Evolutionary conservation across 2,797 vertebrate genomes (phyloP).

Genomic region (Mustela erminea): DNA sequence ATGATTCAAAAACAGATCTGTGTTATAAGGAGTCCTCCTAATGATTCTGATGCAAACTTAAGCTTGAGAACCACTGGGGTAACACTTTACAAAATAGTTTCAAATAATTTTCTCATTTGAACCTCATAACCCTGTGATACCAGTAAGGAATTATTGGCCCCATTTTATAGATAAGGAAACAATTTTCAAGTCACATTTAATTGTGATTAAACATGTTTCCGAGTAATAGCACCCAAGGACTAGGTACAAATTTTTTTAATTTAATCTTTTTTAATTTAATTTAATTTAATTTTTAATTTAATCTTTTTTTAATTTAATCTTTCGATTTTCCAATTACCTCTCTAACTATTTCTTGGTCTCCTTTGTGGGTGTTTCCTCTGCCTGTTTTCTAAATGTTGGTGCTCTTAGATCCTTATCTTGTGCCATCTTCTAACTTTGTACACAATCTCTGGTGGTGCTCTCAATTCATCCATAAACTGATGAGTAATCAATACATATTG

Average conservation of each 20-base stretch:
- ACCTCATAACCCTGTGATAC: neutral
- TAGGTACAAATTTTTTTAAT: neutral
- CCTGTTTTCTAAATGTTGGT: neutral
- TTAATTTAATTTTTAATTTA: no score
- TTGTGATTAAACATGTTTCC: constrained; percentile 20
- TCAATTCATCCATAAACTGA: neutral
- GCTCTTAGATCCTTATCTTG: neutral
- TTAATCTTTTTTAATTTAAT: no score
- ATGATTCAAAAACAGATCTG: neutral
- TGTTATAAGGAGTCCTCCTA: neutral
- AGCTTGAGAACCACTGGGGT: neutral
- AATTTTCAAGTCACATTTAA: constrained; percentile 28
- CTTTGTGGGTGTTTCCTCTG: neutral
- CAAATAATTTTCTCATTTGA: constrained; percentile 6
- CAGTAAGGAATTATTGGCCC: neutral
- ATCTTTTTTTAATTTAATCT: neutral
- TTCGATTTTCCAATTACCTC: neutral
- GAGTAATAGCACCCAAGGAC: neutral
- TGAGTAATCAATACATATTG: neutral
- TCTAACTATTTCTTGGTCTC: neutral
- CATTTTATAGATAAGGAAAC: neutral
- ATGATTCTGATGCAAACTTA: neutral
- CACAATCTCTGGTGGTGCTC: neutral
- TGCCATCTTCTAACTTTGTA: neutral
- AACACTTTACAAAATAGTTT: neutral